Evolutionary conservation across 2,797 vertebrate species (phyloP), one percentile per base, ranked within the genome.

Genomic region (Sebastes minor): DNA sequence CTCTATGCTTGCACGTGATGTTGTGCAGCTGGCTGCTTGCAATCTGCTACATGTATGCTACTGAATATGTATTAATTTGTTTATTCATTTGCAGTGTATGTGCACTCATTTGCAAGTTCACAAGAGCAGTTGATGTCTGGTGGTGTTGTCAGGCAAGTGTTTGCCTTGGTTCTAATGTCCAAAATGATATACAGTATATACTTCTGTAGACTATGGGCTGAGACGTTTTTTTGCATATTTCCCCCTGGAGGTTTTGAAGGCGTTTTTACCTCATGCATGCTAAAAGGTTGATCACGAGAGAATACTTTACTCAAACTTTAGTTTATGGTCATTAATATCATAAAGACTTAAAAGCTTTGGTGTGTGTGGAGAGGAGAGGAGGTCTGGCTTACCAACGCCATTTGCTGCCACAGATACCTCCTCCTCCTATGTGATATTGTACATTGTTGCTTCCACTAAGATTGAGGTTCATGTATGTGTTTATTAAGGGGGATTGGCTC

Each of bases 181-280:
- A 53, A 53, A 53, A 53, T 53, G 20, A 53, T 53, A 18, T 53
- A 16, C n/a, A n/a, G 0, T 9, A 53, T 9, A 22, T 22, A n/a
- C 0, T 0, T 22, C 49, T 22, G 49, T 53, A 8, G 46, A 49
- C 18, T 20, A n/a, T 53, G 49, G 49, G 49, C 20, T 53, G 4
- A 11, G 20, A 10, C 0, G 4, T 2, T 52, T 52, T 20, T 52
- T 20, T 20, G 4, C 20, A 52, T 52, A 52, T 52, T 52, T 52
- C 18, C 49, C 18, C 4, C 4, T 4, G 20, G 49, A 20, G 20
- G 49, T 52, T 52, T 52, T 52, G 49, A 52, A 20, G 20, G 49
- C 3, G 8, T 52, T 52, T 20, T 1, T 52, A 52, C 20, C 20
- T 52, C 49, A 52, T 52, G 49, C 49, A 52, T 52, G 49, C 0